These are phyloP conservation scores for Thysanoteuthis rhombus DNA, from an alignment of 2,888 invertebrate genomes.

Conservation along the genomic window DNA sequence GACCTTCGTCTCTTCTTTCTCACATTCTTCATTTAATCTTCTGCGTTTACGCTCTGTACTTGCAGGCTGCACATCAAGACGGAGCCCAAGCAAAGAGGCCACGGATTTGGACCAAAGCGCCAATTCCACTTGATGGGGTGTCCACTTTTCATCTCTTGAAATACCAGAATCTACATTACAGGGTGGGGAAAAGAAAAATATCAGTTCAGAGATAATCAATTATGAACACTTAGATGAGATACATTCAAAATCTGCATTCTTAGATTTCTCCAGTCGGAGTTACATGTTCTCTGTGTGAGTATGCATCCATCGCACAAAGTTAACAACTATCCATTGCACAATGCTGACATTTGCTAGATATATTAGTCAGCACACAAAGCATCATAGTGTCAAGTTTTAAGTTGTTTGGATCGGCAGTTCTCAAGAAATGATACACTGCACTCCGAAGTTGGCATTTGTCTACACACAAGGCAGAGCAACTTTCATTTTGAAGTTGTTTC, in stretches of 20 bases:
- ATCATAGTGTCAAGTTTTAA: no score
- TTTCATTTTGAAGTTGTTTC: no score
- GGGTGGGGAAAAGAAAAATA: background rate
- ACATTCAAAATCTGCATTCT: background rate
- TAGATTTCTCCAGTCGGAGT: background rate
- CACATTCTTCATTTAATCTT: background rate
- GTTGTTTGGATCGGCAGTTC: no score
- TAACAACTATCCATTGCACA: no score
- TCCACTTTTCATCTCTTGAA: slow-evolving; percentile 69
- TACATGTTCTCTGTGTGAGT: no score
- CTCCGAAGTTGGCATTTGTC: no score
- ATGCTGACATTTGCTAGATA: no score
- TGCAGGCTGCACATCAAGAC: background rate
- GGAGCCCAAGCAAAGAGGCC: background rate
- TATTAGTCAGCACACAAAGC: no score
- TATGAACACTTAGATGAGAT: background rate
- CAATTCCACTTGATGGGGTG: slow-evolving; percentile 81
- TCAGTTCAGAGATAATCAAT: background rate
- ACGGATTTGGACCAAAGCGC: slow-evolving; percentile 86
- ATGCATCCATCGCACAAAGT: no score
- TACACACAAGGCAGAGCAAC: no score
- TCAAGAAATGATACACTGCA: no score
- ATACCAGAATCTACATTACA: slow-evolving; percentile 22
- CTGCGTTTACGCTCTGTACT: background rate
- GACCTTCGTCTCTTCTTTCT: background rate